Base-by-base conservation (phyloP, 2,888 invertebrate species). In the Gonocerus acuteangulatus region DNA sequence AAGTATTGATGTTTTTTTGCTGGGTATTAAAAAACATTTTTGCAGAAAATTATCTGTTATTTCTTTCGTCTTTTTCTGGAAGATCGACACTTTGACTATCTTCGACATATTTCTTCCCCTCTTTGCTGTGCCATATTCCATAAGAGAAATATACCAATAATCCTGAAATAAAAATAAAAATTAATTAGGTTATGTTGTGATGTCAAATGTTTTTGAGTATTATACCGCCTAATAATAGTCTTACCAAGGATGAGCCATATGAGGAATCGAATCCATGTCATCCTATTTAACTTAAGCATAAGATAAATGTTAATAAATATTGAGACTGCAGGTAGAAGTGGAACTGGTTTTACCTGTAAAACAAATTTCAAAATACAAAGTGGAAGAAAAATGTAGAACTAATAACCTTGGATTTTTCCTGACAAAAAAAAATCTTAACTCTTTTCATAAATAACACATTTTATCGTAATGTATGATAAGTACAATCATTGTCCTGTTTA, bases 261-360 rank as follows among this genome's bases (percentile, higher is more conserved):
- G 58, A 80, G 77, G 76, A 95, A 94, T 70, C 94, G 79, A 62
- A 92, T 82, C 95, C 95, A 95, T 1, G 95, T 95, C 70, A 83
- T 80, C 52, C 79, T 69, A 72, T 91, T 89, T 65, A 95, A 77
- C 76, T 92, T 89, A 70, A 90, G 81, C 94, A 95, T 95, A 58
- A 95, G 78, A 74, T 92, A 93, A 56, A 92, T 76, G 76, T 95
- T 95, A 71, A 90, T 85, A 66, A 91, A 82, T 45, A 92, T 84
- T 74, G 92, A 92, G 4, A 90, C 71, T 69, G 85, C 86, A 2
- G 95, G 94, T 65, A 95, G 78, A 47, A 88, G 73, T 0, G 95
- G 95, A 9, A 95, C 89, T 54, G 87, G 75, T 0, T 94, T 94
- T 22, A 93, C 89, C 89, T 89, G 69, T 63, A 73, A 71, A 62